A percentile compares a stretch with the other conserved stretches of the same genome.
Conservation (phyloP, 1,140 invertebrate genomes). For the Helicoverpa armigera region DNA sequence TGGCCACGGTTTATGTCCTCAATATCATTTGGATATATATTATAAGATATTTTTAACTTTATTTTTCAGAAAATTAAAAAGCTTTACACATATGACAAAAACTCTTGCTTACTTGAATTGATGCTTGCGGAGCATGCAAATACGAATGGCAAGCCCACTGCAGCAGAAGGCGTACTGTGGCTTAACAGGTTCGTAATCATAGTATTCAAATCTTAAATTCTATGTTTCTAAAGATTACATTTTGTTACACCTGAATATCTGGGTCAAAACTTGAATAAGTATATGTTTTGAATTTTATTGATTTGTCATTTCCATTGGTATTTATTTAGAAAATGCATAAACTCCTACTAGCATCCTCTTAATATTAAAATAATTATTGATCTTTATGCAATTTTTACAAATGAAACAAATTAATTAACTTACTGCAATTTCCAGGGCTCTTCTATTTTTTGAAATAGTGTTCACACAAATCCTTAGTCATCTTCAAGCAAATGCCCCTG, state of each 20-base stretch:
- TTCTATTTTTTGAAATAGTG: conserved; percentile 88
- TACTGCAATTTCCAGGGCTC: conserved; percentile 83
- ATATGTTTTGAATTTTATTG: too few species aligned
- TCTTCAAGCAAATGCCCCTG: conserved; percentile 80
- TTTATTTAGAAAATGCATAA: background rate
- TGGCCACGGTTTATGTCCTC: too few species aligned
- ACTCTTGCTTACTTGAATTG: conserved; percentile 89
- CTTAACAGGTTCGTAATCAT: conserved; percentile 87
- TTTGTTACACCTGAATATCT: too few species aligned
- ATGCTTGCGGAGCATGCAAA: conserved; percentile 86
- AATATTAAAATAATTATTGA: background rate
- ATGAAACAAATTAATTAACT: too few species aligned
- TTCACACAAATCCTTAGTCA: conserved; percentile 86
- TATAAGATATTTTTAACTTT: background rate
- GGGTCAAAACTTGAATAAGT: too few species aligned
- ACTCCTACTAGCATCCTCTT: too few species aligned
- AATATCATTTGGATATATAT: too few species aligned
- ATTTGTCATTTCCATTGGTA: too few species aligned
- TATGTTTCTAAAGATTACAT: too few species aligned
- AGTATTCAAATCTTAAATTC: too few species aligned
- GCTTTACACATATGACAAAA: conserved; percentile 86
- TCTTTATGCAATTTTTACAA: background rate
- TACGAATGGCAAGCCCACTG: conserved; percentile 81
- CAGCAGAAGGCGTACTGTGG: conserved; percentile 89
- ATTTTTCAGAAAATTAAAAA: conserved; percentile 88